These are phyloP conservation scores for Malurus elegans DNA, from an alignment of 2,113 vertebrate genomes.

Conservation along the genomic window DNA sequence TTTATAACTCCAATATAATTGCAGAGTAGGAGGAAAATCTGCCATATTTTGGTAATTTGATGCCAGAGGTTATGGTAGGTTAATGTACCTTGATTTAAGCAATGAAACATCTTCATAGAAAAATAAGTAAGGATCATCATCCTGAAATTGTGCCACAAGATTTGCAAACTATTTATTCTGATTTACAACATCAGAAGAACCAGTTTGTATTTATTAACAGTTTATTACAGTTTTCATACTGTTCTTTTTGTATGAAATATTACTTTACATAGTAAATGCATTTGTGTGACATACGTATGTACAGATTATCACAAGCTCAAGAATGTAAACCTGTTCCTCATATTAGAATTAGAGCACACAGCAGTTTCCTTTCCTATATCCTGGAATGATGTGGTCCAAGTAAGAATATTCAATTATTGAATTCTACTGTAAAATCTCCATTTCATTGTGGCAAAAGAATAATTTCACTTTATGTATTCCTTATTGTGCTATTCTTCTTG, in stretches of 20 bases:
- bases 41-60: background rate
- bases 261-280: background rate
- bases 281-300: background rate
- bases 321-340: background rate
- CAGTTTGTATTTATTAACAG: background rate
- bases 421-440: background rate
- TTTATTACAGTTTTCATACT: background rate
- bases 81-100: background rate
- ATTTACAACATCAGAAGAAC: background rate
- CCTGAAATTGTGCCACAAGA: background rate
- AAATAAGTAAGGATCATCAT: background rate
- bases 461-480: background rate
- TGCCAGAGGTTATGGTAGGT: background rate
- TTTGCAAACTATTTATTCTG: background rate
- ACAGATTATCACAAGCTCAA: background rate
- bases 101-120: background rate
- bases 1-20: background rate
- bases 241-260: background rate
- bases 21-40: background rate
- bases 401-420: background rate
- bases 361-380: background rate
- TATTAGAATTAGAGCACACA: background rate
- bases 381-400: fast-evolving
- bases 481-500: background rate
- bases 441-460: background rate